A percentile compares a stretch with the other conserved stretches of the same genome.
These are phyloP conservation scores for Oxyura jamaicensis DNA, from an alignment of 2,113 vertebrate genomes.

Conservation along the genomic window DNA sequence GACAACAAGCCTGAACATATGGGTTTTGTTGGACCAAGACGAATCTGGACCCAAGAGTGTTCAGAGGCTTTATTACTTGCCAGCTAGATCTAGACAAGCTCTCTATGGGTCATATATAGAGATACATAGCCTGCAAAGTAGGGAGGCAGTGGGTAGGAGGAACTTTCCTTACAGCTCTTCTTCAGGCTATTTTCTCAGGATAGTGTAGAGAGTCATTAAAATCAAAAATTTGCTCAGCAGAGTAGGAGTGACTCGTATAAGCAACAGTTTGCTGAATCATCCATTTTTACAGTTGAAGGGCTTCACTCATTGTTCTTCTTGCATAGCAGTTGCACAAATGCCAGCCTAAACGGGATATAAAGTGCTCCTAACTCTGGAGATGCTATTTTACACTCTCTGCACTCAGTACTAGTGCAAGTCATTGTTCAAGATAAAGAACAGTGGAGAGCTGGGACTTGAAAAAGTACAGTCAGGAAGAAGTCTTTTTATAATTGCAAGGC, in stretches of 20 bases:
- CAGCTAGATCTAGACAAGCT: not conserved
- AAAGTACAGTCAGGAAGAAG: not conserved
- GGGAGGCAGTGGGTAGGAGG: not conserved
- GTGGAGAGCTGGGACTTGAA: not conserved
- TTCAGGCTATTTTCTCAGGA: not conserved
- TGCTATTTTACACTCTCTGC: not conserved
- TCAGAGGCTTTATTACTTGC: not conserved
- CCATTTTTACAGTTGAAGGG: conserved; percentile 25
- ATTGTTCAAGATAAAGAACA: not conserved
- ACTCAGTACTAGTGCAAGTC: not conserved
- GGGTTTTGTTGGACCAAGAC: not conserved
- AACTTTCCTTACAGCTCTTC: not conserved
- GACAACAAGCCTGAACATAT: not conserved
- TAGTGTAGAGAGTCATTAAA: not conserved
- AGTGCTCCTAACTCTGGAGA: not conserved
- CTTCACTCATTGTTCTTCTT: conserved; percentile 24
- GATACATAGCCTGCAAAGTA: not conserved
- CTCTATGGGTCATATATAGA: rapidly evolving
- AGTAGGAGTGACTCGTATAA: conserved; percentile 11
- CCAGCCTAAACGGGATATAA: not conserved
- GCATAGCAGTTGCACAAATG: not conserved
- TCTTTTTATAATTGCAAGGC: not conserved
- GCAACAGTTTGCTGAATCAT: conserved; percentile 28
- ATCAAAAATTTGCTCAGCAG: conserved; percentile 10
- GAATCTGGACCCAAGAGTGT: not conserved